Percentiles rank a stretch among this genome's conserved stretches.
Evolutionary conservation across 2,888 invertebrate species (phyloP).

Genomic region (Zaprionus lineosus): DNA sequence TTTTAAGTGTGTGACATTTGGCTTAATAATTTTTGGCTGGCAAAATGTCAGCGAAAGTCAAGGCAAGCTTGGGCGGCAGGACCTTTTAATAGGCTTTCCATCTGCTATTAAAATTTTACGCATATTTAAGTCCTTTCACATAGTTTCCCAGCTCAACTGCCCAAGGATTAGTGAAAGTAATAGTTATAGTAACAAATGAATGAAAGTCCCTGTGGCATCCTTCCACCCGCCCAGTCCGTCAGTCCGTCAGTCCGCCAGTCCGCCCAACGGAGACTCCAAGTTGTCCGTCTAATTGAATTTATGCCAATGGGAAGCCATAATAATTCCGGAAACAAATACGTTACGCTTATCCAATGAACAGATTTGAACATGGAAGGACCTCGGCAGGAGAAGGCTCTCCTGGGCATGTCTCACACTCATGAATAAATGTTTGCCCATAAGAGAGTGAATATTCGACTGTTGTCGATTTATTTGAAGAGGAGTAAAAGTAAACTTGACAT

Average conservation of each 20-base stretch:
- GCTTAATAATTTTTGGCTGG: conserved; percentile 46
- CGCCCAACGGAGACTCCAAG: no score
- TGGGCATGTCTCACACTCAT: no score
- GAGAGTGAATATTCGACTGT: no score
- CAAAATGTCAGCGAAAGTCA: conserved; percentile 67
- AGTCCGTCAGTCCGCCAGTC: conserved; percentile 12
- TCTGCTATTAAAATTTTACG: conserved; percentile 69
- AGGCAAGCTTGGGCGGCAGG: conserved; percentile 56
- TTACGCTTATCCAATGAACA: no score
- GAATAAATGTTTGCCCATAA: no score
- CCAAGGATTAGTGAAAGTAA: conserved; percentile 25
- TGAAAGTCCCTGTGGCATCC: not conserved
- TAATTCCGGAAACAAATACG: no score
- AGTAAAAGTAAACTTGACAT: no score
- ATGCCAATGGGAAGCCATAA: conserved; percentile 26
- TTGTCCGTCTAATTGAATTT: conserved; percentile 27
- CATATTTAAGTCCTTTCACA: conserved; percentile 67
- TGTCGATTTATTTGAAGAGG: no score
- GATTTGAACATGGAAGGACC: no score
- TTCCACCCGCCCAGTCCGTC: conserved; percentile 4
- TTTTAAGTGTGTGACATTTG: conserved; percentile 48
- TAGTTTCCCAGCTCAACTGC: conserved; percentile 3
- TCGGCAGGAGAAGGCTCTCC: no score
- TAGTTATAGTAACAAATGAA: not conserved
- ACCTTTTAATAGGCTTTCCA: conserved; percentile 64